These are phyloP conservation scores for Psephotus haematonotus DNA, from an alignment of 2,113 vertebrate species.

Conservation along the genomic window DNA sequence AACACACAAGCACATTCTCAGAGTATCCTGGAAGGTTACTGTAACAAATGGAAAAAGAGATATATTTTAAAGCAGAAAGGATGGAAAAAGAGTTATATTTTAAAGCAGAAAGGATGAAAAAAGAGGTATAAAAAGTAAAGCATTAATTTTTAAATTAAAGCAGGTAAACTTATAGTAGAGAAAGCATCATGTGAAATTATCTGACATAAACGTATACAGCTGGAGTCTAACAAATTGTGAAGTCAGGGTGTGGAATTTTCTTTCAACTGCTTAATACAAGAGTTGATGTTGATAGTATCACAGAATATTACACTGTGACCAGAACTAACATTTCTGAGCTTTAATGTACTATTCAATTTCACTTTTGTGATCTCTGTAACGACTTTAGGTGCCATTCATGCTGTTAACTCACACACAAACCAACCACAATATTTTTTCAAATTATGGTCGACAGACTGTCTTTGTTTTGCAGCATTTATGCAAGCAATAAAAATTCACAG, in stretches of 20 bases:
- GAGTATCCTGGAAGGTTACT: background rate
- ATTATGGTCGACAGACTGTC: background rate
- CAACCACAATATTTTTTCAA: conserved; percentile 50
- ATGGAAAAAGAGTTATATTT: background rate
- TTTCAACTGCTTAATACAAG: background rate
- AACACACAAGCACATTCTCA: background rate
- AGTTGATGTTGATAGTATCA: background rate
- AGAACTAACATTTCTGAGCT: conserved; percentile 23
- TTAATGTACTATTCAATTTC: conserved; percentile 45
- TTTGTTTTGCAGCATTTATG: conserved; percentile 22
- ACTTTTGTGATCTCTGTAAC: conserved; percentile 32
- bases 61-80: background rate
- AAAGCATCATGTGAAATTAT: background rate
- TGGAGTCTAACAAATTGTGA: background rate
- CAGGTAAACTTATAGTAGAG: background rate
- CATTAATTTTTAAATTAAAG: background rate
- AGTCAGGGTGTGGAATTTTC: background rate
- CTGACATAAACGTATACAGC: background rate
- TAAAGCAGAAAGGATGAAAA: background rate
- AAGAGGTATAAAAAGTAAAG: background rate
- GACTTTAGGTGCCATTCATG: conserved; percentile 31
- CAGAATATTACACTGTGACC: background rate
- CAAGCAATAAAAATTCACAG: background rate
- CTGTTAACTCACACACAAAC: conserved; percentile 27
- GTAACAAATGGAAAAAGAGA: background rate